Evolutionary conservation across 1,140 invertebrate species (phyloP).

Genomic region (Aphaenogaster rudis): DNA sequence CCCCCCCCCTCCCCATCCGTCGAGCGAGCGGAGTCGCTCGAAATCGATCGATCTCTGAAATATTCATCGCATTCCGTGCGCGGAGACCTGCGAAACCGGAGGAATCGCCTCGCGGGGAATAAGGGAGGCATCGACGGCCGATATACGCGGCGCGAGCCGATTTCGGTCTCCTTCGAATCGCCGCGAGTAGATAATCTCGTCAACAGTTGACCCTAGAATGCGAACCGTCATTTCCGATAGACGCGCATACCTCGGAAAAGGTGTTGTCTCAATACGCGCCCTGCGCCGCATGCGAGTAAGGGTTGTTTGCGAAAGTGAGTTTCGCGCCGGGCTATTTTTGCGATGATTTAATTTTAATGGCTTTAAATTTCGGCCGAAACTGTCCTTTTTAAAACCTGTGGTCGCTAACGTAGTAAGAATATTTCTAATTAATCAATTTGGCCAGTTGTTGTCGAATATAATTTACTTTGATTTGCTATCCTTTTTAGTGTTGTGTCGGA

Average conservation of each 20-base stretch:
- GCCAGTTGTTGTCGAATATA: no score
- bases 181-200: conserved; percentile 30
- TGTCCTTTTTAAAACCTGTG: not conserved
- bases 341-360: not conserved
- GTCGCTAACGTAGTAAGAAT: no score
- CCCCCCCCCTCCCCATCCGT: not conserved
- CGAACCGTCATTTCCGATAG: not conserved
- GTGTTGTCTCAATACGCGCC: not conserved
- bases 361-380: not conserved
- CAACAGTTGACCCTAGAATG: conserved; percentile 5
- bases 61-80: conserved; percentile 77
- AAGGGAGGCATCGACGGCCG: conserved; percentile 64
- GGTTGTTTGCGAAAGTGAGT: not conserved
- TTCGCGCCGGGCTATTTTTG: not conserved
- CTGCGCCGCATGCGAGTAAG: not conserved
- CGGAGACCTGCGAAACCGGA: conserved; percentile 54
- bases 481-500: no score
- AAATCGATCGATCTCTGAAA: conserved; percentile 80
- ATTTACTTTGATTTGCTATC: no score
- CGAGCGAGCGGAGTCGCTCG: conserved; percentile 59
- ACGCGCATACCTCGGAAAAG: not conserved
- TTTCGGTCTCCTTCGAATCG: conserved; percentile 39
- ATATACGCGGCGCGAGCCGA: not conserved
- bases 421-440: no score
- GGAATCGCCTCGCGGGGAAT: conserved; percentile 53